Evolutionary conservation across 2,888 invertebrate species (phyloP).

Genomic region (Hoplodrina blanda): DNA sequence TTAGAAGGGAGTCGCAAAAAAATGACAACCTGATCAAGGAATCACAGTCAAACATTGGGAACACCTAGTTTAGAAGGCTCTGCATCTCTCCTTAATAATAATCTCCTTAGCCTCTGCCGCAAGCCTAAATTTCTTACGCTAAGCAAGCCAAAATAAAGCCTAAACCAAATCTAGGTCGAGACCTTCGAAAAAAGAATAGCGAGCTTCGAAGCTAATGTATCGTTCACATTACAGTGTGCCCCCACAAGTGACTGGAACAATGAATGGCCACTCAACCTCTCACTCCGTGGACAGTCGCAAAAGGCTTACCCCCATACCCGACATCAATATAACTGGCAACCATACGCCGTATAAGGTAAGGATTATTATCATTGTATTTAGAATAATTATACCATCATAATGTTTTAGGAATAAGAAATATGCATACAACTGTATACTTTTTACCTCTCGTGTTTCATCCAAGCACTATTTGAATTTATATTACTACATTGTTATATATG

Average conservation of each 20-base stretch:
- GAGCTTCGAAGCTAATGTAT: conserved; percentile 14
- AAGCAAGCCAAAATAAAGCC: conserved; percentile 10
- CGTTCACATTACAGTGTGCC: conserved; percentile 76
- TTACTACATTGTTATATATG: too few species aligned
- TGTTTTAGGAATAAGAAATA: too few species aligned
- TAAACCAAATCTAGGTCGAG: background rate
- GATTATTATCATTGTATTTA: background rate
- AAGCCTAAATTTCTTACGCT: background rate
- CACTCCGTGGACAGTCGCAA: conserved; percentile 88
- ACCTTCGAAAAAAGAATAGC: background rate
- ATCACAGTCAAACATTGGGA: too few species aligned
- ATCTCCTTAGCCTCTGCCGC: too few species aligned
- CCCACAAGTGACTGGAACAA: conserved; percentile 82
- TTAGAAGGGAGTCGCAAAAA: too few species aligned
- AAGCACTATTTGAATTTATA: too few species aligned
- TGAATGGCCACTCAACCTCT: conserved; percentile 89
- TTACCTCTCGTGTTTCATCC: too few species aligned
- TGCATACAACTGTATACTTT: too few species aligned
- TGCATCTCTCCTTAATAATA: background rate
- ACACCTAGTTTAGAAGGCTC: background rate
- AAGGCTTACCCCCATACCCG: conserved; percentile 93
- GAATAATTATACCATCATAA: too few species aligned
- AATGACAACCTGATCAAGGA: too few species aligned
- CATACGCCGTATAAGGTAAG: conserved; percentile 93
- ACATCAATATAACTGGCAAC: conserved; percentile 92